Percentiles rank a stretch among this genome's conserved stretches.
phyloP scores from a whole-genome alignment of 2,888 invertebrate species.

The Nephrocerus scutellatus region DNA sequence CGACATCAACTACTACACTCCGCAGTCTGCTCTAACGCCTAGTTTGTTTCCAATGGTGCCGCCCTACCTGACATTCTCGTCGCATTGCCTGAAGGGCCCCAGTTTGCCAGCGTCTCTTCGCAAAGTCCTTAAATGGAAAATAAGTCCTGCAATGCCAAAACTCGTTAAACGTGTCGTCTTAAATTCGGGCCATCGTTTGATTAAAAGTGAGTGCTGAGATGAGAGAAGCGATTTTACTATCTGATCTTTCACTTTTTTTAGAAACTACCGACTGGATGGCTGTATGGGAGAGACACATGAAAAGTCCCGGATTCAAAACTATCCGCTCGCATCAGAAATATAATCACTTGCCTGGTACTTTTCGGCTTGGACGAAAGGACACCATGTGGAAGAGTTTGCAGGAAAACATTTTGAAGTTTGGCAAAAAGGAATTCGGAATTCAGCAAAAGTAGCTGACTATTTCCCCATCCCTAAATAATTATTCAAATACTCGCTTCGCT shows the following conservation, averaged over 20 bases:
- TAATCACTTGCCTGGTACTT: slow-evolving; percentile 97
- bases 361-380: slow-evolving; percentile 95
- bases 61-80: slow-evolving; percentile 71
- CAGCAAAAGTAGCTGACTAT: slow-evolving; percentile 58
- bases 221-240: background rate
- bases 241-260: slow-evolving; percentile 46
- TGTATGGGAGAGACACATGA: slow-evolving; percentile 98
- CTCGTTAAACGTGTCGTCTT: slow-evolving; percentile 81
- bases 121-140: slow-evolving; percentile 85
- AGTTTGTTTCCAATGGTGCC: slow-evolving; percentile 69
- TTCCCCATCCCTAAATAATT: no score
- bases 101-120: slow-evolving; percentile 63
- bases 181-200: slow-evolving; percentile 79
- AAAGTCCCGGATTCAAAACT: slow-evolving; percentile 77
- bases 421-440: slow-evolving; percentile 71
- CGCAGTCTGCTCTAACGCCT: slow-evolving; percentile 46
- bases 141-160: slow-evolving; percentile 89
- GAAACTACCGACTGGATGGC: slow-evolving; percentile 89
- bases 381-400: slow-evolving; percentile 81
- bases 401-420: slow-evolving; percentile 50
- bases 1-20: slow-evolving; percentile 30
- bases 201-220: slow-evolving; percentile 67
- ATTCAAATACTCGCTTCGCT: background rate
- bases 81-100: slow-evolving; percentile 57
- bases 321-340: slow-evolving; percentile 89